phyloP scores from a whole-genome alignment of 53 echinoderm and acorn worm genomes.

The Henricia sp. region DNA sequence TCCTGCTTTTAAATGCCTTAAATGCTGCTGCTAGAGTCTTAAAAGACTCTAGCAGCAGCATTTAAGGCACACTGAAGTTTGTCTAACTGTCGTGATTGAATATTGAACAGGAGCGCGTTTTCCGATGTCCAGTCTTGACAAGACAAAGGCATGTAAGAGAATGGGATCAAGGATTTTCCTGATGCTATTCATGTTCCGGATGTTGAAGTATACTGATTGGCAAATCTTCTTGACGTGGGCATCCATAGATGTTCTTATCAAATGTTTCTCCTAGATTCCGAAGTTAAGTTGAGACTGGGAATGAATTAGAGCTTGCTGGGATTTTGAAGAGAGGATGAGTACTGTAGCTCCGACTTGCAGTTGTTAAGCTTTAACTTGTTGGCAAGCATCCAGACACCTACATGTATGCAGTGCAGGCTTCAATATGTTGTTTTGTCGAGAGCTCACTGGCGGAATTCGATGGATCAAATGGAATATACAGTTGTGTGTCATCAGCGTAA shows the following conservation, averaged over 20 bases:
- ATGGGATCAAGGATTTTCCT: neutral
- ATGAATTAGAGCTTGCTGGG: too few species aligned
- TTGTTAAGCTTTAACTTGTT: too few species aligned
- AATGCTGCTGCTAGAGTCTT: constrained; percentile 28
- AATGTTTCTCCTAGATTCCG: constrained; percentile 2
- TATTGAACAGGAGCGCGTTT: constrained; percentile 14
- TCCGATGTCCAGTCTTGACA: constrained; percentile 20
- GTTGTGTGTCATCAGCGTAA: constrained; percentile 62
- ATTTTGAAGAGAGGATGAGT: too few species aligned
- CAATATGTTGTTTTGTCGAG: neutral
- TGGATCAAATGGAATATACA: constrained; percentile 44
- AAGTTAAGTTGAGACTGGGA: too few species aligned
- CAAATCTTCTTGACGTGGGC: constrained; percentile 23
- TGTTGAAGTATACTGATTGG: constrained; percentile 1
- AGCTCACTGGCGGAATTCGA: neutral
- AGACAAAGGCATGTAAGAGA: constrained; percentile 29
- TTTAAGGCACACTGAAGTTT: constrained; percentile 40
- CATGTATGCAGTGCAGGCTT: constrained; percentile 29
- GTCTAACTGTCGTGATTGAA: neutral
- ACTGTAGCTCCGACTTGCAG: too few species aligned
- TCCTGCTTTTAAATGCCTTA: neutral
- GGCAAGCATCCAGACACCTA: constrained; percentile 29
- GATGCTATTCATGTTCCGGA: constrained; percentile 14
- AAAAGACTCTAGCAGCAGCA: too few species aligned
- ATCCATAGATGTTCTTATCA: constrained; percentile 18